These are phyloP conservation scores for Cariama cristata DNA, from an alignment of 2,113 vertebrate genomes.

Conservation along the genomic window DNA sequence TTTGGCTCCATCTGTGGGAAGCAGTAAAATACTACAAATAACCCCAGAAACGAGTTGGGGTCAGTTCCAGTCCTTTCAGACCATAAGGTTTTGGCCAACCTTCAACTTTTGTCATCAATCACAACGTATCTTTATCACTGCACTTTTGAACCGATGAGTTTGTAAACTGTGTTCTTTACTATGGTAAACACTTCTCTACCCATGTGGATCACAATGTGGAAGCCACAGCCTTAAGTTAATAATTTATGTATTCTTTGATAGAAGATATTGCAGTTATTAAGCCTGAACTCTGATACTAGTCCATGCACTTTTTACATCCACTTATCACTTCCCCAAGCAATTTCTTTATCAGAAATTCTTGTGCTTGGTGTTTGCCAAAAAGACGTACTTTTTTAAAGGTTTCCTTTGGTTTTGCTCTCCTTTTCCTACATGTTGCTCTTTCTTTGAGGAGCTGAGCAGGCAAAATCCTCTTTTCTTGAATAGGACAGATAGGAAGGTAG, in stretches of 20 bases:
- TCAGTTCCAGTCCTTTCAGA: not conserved
- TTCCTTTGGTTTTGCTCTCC: not conserved
- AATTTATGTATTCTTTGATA: not conserved
- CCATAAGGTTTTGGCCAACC: not conserved
- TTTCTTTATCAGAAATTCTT: not conserved
- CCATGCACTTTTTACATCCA: not conserved
- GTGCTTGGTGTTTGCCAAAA: not conserved
- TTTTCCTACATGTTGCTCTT: not conserved
- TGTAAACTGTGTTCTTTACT: not conserved
- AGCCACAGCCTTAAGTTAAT: not conserved
- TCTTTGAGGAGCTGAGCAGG: not conserved
- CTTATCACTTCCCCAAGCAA: not conserved
- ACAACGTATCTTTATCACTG: not conserved
- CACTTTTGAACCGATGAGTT: not conserved
- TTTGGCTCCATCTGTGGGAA: conserved; percentile 62
- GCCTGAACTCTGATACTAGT: not conserved
- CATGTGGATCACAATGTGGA: not conserved
- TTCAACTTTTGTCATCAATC: not conserved
- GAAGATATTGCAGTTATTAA: not conserved
- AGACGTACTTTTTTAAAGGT: not conserved
- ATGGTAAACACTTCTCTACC: not conserved
- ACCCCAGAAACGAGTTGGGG: not conserved
- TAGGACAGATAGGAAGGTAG: not conserved
- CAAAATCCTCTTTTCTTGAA: not conserved
- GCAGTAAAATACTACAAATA: not conserved